Percentiles rank a stretch among this genome's conserved stretches.
These are phyloP conservation scores for Polydrusus tereticollis DNA, from an alignment of 2,888 invertebrate species.

Conservation along the genomic window DNA sequence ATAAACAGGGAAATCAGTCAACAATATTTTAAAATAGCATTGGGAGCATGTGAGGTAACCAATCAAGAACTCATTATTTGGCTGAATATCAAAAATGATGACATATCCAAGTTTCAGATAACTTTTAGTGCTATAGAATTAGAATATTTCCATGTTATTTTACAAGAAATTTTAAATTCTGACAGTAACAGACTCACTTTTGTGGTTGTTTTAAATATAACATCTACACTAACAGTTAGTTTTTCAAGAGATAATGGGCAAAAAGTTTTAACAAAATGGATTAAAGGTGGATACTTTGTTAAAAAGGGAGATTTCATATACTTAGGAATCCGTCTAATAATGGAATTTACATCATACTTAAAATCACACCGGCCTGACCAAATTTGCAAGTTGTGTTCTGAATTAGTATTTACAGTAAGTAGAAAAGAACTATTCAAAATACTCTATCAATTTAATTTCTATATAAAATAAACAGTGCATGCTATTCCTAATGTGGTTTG, in stretches of 20 bases:
- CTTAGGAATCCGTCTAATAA: constrained; percentile 59
- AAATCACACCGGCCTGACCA: constrained; percentile 56
- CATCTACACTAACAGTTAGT: constrained; percentile 54
- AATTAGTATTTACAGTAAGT: constrained; percentile 60
- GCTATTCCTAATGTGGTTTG: too few relatives aligned
- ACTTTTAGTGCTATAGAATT: constrained; percentile 56
- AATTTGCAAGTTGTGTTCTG: constrained; percentile 60
- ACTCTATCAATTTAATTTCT: too few relatives aligned
- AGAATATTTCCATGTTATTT: constrained; percentile 61
- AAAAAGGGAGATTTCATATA: constrained; percentile 55
- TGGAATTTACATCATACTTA: constrained; percentile 61
- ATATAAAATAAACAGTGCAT: too few relatives aligned
- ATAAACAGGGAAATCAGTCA: constrained; percentile 59
- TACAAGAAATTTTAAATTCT: constrained; percentile 58
- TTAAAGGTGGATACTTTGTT: constrained; percentile 58
- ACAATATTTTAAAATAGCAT: constrained; percentile 58
- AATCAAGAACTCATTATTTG: constrained; percentile 55
- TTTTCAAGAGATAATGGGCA: constrained; percentile 57
- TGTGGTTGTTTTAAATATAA: constrained; percentile 58
- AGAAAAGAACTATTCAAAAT: background rate
- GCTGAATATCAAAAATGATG: constrained; percentile 60
- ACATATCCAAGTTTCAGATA: constrained; percentile 58
- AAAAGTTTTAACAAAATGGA: constrained; percentile 58
- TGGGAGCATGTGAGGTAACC: constrained; percentile 60
- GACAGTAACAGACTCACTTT: constrained; percentile 56